Base-by-base conservation (phyloP, 2,113 vertebrate genomes). In the Megaceryle torquata region DNA sequence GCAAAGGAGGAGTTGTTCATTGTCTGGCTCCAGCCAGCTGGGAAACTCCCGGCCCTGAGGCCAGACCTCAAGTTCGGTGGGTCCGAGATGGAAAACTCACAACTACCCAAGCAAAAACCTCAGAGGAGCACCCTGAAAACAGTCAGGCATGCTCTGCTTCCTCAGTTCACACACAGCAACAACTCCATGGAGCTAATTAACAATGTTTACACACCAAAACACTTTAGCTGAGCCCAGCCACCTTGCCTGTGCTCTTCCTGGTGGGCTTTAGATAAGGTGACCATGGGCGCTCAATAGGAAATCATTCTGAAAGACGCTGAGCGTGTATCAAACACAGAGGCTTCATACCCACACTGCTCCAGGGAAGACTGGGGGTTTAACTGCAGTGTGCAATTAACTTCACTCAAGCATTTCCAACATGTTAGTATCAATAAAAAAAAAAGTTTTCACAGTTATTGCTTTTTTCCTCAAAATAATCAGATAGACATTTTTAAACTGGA, bases 81-180 rank as follows among this genome's bases (percentile, higher is more conserved):
- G 46, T 57, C 44, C 5, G 12, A 56, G 68, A 44, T 8, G 9
- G 63, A 83, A 76, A 86, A 63, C 18, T 83, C 56, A 29, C 13
- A 88, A 13, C 2, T 15, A 80, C 22, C 29, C 10, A 13, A 77
- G 17, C 18, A 21, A 51, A 21, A 89, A 56, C 19, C 19, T 33
- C 28, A 3, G 22, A 41, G 57, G 37, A 43, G 39, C 43, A 56
- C 11, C 50, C 31, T 70, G 22, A 21, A 65, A 65, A 28, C 13
- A 44, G 46, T 29, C 0, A 0, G 19, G 8, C 16, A 17, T 0
- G 0, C 19, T n/a, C 44, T 82, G 59, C 69, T 71, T 50, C 50
- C 44, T 0, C 1, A 57, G 33, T 9, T 26, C 75, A 50, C 6
- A 1, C 1, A 0, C 15, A 21, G n/a, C 21, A 79, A 59, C 39